These are phyloP conservation scores for Champsocephalus gunnari DNA, from an alignment of 2,797 vertebrate species.

Conservation along the genomic window DNA sequence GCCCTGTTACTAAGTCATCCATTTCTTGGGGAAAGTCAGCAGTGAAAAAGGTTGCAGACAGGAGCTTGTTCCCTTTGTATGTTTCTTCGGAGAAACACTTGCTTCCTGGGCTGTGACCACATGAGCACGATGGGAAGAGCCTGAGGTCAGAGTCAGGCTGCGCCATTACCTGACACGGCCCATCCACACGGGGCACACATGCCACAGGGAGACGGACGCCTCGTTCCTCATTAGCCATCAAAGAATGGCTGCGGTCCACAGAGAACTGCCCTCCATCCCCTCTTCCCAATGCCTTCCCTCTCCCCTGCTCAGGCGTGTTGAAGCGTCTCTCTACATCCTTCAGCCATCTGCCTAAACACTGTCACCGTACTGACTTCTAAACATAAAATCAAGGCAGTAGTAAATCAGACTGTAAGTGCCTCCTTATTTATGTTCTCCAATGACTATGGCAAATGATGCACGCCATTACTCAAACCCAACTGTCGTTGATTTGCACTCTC, in stretches of 20 bases:
- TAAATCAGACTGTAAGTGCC: no score
- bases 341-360: conserved; percentile 25
- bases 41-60: conserved; percentile 39
- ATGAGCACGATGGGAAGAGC: conserved; percentile 52
- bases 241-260: conserved; percentile 68
- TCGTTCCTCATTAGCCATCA: conserved; percentile 67
- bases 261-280: conserved; percentile 49
- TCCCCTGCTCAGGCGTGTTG: background rate
- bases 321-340: conserved; percentile 4
- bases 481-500: no score
- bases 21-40: conserved; percentile 36
- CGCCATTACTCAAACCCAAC: no score
- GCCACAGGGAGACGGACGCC: conserved; percentile 61
- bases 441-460: no score
- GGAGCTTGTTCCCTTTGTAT: conserved; percentile 37
- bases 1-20: conserved; percentile 41
- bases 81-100: conserved; percentile 43
- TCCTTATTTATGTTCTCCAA: no score
- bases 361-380: background rate
- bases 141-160: conserved; percentile 49
- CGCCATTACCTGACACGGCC: conserved; percentile 58
- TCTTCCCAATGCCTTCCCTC: conserved; percentile 14
- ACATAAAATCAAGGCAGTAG: background rate
- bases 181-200: conserved; percentile 55
- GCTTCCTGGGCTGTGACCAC: conserved; percentile 63